phyloP scores from a whole-genome alignment of 2,888 invertebrate species.

The Tetrapedia diversipes region DNA sequence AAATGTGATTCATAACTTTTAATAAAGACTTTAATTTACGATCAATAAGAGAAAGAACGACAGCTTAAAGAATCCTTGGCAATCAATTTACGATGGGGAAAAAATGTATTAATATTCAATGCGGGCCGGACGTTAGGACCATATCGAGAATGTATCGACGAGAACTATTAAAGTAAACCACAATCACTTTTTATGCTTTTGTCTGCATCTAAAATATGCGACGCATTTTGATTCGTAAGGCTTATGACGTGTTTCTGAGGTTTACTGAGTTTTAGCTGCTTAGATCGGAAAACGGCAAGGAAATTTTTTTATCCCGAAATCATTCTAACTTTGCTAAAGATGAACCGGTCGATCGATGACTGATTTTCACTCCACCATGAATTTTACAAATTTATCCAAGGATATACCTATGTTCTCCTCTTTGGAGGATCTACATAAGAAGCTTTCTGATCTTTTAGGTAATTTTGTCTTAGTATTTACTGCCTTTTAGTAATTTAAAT shows the following conservation, averaged over 20 bases:
- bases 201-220: slow-evolving; percentile 7
- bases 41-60: not conserved
- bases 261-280: not conserved
- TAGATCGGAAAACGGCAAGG: slow-evolving; percentile 1
- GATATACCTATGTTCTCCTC: slow-evolving; percentile 78
- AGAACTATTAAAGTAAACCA: slow-evolving; percentile 32
- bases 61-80: not conserved
- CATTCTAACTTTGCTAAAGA: slow-evolving; percentile 38
- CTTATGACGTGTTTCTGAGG: not conserved
- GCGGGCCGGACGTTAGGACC: slow-evolving; percentile 20
- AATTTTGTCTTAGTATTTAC: slow-evolving; percentile 57
- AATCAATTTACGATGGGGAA: not conserved
- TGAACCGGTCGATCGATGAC: slow-evolving; percentile 60
- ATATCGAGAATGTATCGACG: slow-evolving; percentile 36
- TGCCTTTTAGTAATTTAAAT: not conserved
- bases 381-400: slow-evolving; percentile 52
- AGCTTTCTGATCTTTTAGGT: slow-evolving; percentile 79
- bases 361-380: slow-evolving; percentile 55
- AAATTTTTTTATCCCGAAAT: slow-evolving; percentile 6
- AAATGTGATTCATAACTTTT: too few species aligned
- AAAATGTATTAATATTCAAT: slow-evolving; percentile 28
- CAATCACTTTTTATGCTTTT: slow-evolving; percentile 24
- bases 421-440: slow-evolving; percentile 80
- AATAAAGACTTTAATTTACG: not conserved
- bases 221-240: slow-evolving; percentile 5